Conservation (phyloP, 1,140 invertebrate genomes). For the Diachasmimorpha longicaudata region DNA sequence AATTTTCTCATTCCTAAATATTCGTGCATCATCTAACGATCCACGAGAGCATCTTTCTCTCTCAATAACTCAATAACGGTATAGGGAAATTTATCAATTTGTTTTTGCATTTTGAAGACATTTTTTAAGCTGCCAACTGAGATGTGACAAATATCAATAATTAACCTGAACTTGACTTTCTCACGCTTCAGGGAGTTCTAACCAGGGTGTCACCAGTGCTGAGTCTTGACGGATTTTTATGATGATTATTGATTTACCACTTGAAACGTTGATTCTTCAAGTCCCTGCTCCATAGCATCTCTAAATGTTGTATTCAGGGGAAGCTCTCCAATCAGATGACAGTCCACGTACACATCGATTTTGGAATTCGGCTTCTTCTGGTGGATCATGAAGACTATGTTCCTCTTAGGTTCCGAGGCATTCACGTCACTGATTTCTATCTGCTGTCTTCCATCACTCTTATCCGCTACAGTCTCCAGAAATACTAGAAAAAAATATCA, state of each 20-base stretch:
- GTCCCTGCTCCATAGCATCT: conserved; percentile 53
- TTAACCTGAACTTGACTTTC: too few species aligned
- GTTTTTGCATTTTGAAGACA: too few species aligned
- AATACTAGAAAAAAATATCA: conserved; percentile 62
- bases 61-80: too few species aligned
- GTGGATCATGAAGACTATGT: conserved; percentile 63
- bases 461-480: conserved; percentile 66
- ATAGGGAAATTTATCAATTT: too few species aligned
- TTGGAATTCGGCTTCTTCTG: conserved; percentile 63
- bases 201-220: background rate
- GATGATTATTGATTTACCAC: conserved; percentile 44
- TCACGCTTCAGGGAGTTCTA: too few species aligned
- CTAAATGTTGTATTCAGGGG: conserved; percentile 59
- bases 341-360: conserved; percentile 68
- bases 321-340: conserved; percentile 64
- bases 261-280: conserved; percentile 32
- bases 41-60: too few species aligned
- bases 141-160: too few species aligned
- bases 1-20: too few species aligned
- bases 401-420: conserved; percentile 60
- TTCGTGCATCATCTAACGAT: too few species aligned
- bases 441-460: conserved; percentile 57
- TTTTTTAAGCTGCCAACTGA: too few species aligned
- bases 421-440: conserved; percentile 64
- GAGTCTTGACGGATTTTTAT: background rate